Base-by-base conservation (phyloP, 2,888 invertebrate genomes). In the Synanthedon andrenaeformis region DNA sequence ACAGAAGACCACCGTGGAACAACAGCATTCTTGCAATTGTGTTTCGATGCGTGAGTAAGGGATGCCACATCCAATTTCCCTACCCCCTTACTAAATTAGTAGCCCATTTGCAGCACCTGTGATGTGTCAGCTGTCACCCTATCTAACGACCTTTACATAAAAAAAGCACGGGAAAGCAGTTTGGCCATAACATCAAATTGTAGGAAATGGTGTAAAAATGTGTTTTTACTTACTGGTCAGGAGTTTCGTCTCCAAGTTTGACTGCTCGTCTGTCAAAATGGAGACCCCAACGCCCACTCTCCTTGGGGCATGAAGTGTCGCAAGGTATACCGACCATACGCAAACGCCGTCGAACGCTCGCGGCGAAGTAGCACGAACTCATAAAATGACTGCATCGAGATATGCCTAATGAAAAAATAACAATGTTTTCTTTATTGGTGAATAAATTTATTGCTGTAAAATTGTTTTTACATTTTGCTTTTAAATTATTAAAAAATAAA, bases 341-440 rank as follows among this genome's bases (percentile, higher is more conserved):
- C 53, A 89, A 78, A 28, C 88, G 85, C 58, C 89, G 89, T 42
- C 89, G 84, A 1, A 93, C 88, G 11, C 92, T 91, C 45, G 91
- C 90, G 0, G 93, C 93, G 66, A 92, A 90, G 71, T 91, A 94
- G 65, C 94, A 94, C 5, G 92, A 90, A 62, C 93, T 93, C 87
- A 93, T 90, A 69, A 94, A 94, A 72, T 94, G 94, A 57, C 93
- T 93, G 72, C 94, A 94, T 48, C 94, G 89, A 1, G 91, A 89
- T 56, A 91, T 86, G 65, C 91, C 93, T 94, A 69, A 42, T 41
- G 51, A 50, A 14, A 13, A 52, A 57, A 51, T 45, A 23, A 51
- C 42, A 14, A 50, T 41, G 49, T 35, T 6, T 8, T 41, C 17
- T 1, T 48, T 49, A 41, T 23, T 41, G 11, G 6, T 41, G 8